phyloP scores from a whole-genome alignment of 2,888 invertebrate species.

The Rhagium mordax region DNA sequence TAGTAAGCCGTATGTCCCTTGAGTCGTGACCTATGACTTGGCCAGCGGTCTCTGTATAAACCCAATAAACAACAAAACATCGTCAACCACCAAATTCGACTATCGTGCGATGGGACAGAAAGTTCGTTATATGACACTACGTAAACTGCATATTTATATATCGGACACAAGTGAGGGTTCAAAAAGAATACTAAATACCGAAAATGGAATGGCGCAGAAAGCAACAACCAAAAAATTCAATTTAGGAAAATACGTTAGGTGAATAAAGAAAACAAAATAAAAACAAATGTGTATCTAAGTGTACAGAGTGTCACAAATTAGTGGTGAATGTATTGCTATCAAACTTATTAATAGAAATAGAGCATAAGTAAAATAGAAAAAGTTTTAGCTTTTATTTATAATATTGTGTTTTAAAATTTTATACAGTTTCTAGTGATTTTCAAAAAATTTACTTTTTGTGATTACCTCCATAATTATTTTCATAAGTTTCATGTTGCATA shows the following conservation, averaged over 20 bases:
- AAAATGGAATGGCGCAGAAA: background rate
- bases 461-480: too few relatives aligned
- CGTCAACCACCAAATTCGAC: slow-evolving; percentile 16
- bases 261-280: background rate
- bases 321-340: too few relatives aligned
- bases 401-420: too few relatives aligned
- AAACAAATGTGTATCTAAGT: background rate
- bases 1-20: slow-evolving; percentile 43
- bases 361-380: too few relatives aligned
- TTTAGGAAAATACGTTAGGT: slow-evolving; percentile 12
- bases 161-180: slow-evolving; percentile 8
- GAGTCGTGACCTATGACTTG: slow-evolving; percentile 44
- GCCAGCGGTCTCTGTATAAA: slow-evolving; percentile 38
- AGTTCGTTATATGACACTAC: slow-evolving; percentile 28
- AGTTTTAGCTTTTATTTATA: too few relatives aligned
- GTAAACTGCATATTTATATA: slow-evolving; percentile 25
- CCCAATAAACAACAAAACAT: slow-evolving; percentile 39
- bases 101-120: background rate
- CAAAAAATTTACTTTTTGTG: too few relatives aligned
- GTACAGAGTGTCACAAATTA: background rate
- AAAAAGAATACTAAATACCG: slow-evolving; percentile 18
- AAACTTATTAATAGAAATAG: too few relatives aligned
- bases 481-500: too few relatives aligned
- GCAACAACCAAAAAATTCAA: slow-evolving; percentile 18
- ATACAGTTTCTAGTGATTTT: too few relatives aligned